Evolutionary conservation across 1,140 invertebrate species (phyloP).

Genomic region (Acromyrmex heyeri): DNA sequence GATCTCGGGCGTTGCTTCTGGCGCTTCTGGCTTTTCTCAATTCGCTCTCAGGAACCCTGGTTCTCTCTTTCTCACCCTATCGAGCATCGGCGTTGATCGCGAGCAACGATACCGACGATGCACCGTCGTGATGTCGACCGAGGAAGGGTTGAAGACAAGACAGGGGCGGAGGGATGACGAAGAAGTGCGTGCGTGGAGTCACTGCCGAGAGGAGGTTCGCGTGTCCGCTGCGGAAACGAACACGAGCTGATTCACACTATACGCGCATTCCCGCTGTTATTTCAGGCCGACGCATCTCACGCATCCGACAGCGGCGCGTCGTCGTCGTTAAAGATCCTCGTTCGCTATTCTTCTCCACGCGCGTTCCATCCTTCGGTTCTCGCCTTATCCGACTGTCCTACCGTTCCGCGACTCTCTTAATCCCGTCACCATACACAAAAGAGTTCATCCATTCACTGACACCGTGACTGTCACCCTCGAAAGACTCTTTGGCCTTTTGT

Average conservation of each 20-base stretch:
- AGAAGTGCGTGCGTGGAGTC: background rate
- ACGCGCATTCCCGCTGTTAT: slow-evolving; percentile 74
- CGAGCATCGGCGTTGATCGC: background rate
- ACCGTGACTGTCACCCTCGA: background rate
- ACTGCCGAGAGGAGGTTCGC: slow-evolving; percentile 64
- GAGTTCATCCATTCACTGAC: slow-evolving; percentile 11
- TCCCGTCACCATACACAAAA: slow-evolving; percentile 41
- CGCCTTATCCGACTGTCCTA: background rate
- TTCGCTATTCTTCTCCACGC: slow-evolving; percentile 20
- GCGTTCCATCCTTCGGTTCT: slow-evolving; percentile 39
- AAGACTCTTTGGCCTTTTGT: background rate
- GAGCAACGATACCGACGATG: background rate
- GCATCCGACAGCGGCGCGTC: slow-evolving; percentile 29
- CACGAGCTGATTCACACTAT: slow-evolving; percentile 71
- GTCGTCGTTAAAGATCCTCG: slow-evolving; percentile 64
- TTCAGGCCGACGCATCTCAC: slow-evolving; percentile 63
- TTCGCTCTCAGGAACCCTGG: slow-evolving; percentile 27
- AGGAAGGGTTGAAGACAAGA: slow-evolving; percentile 1
- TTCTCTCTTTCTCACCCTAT: slow-evolving; percentile 10
- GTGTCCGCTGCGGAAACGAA: slow-evolving; percentile 40
- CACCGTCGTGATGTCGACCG: background rate
- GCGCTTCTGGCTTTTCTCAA: slow-evolving; percentile 77
- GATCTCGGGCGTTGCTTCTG: slow-evolving; percentile 51
- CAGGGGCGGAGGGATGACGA: background rate
- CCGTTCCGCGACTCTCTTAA: background rate